Conservation (phyloP, 2,888 invertebrate species). For the Thera britannica region DNA sequence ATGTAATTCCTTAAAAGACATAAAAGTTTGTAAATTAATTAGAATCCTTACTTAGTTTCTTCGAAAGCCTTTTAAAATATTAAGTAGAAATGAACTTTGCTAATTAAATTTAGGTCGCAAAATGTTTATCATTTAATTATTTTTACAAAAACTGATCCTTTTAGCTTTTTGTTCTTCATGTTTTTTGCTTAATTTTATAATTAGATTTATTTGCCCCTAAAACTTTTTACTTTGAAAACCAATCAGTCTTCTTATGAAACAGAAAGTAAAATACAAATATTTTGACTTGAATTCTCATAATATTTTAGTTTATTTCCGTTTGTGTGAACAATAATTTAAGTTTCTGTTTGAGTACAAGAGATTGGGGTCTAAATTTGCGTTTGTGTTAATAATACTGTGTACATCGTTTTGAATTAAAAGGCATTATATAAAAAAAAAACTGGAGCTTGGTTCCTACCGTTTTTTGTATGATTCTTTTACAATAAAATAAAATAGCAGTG, state of each 20-base stretch:
- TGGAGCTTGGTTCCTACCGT: no score
- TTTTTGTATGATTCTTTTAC: no score
- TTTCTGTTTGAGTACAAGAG: no score
- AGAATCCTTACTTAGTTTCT: constrained; percentile 4
- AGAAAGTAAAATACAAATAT: not conserved
- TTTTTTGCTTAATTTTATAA: not conserved
- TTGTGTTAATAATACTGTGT: no score
- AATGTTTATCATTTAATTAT: constrained; percentile 11
- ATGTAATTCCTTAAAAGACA: not conserved
- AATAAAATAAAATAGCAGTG: no score
- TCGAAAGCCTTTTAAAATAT: constrained; percentile 16
- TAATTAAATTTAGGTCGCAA: constrained; percentile 11
- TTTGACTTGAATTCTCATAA: not conserved
- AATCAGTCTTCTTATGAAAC: not conserved
- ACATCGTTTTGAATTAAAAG: no score
- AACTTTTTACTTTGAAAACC: not conserved
- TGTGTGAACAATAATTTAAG: no score
- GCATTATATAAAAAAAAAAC: no score
- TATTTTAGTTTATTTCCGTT: no score
- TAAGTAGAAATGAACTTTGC: constrained; percentile 8
- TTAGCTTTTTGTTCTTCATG: not conserved
- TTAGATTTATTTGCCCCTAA: not conserved
- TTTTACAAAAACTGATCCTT: not conserved
- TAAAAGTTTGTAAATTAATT: constrained; percentile 12
- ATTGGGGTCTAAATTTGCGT: no score